Evolutionary conservation across 1,140 invertebrate genomes (phyloP).

Genomic region (Pogonomyrmex californicus): DNA sequence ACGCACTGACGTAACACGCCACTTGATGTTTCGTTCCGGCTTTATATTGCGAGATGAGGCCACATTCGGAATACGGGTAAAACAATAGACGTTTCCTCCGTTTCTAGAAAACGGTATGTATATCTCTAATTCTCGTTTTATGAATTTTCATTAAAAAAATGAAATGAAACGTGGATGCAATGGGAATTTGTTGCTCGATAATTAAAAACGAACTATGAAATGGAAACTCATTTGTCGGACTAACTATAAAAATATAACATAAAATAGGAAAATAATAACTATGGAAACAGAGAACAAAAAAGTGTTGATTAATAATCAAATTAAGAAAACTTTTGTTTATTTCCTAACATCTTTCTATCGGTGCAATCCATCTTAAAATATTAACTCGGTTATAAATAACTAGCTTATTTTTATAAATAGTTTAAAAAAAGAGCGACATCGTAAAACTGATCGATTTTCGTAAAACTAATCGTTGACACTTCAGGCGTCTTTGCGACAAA

Average conservation of each 20-base stretch:
- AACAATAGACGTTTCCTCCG: not conserved
- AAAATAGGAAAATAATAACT: not conserved
- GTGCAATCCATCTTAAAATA: not conserved
- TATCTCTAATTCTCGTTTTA: slow-evolving; percentile 8
- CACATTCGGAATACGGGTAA: not conserved
- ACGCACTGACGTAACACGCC: slow-evolving; percentile 33
- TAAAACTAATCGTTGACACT: slow-evolving; percentile 26
- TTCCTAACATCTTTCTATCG: not conserved
- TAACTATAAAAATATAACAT: not conserved
- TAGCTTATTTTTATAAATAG: slow-evolving; percentile 7
- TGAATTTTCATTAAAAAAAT: not conserved
- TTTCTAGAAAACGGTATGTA: not conserved
- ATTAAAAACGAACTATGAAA: not conserved
- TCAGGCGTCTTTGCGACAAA: not conserved
- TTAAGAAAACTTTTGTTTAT: not conserved
- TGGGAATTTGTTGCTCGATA: not conserved
- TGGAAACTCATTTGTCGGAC: not conserved
- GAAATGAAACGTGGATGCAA: no score
- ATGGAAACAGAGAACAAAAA: not conserved
- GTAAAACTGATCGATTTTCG: slow-evolving; percentile 14
- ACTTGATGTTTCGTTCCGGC: slow-evolving; percentile 24
- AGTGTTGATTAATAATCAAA: not conserved
- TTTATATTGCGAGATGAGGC: slow-evolving; percentile 20
- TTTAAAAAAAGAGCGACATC: not conserved
- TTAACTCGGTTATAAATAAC: slow-evolving; percentile 7